Evolutionary conservation across 1,140 invertebrate species (phyloP), one percentile per base, ranked within the genome.

Genomic region (Harlomillsia oculata): DNA sequence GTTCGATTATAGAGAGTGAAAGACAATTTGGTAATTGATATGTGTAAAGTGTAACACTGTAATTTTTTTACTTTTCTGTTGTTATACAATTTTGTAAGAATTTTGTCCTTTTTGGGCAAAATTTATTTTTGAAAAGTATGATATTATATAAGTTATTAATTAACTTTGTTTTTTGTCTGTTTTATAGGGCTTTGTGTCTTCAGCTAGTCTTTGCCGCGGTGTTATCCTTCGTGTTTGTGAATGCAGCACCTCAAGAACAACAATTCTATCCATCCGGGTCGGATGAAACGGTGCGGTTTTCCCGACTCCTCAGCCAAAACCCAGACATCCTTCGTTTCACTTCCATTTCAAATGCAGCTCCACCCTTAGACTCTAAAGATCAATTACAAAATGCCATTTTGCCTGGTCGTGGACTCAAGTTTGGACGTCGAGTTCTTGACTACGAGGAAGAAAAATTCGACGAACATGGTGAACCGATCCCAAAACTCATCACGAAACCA

Each of bases 261-360:
- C n/a, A n/a, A n/a, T n/a, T n/a, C n/a, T n/a, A n/a, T n/a, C 20
- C 39, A 41, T 45, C 43, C 21, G 11, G 11, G 18, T n/a, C 43
- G 5, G 18, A 13, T 14, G 52, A 55, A n/a, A 44, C 46, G n/a
- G 21, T 59, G n/a, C 37, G 54, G 30, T 65, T 65, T 32, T 65
- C 64, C 21, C 53, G 57, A 30, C 64, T 65, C 8, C 64, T 65
- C 14, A 57, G 50, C 18, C 36, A 57, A 14, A 45, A 62, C 39
- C 21, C 64, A 6, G 55, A 62, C 20, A 23, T 60, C 18, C 58
- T 65, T 32, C 43, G 58, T 23, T 62, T 59, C 44, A 57, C 64
- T 5, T 62, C 64, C 18, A 60, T 65, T 53, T 61, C 63, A 13
- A 65, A 65, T 45, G 48, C 36, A 14, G 56, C 45, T 2, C 56